phyloP scores from a whole-genome alignment of 2,113 vertebrate genomes.

The Emydura subglobosa region DNA sequence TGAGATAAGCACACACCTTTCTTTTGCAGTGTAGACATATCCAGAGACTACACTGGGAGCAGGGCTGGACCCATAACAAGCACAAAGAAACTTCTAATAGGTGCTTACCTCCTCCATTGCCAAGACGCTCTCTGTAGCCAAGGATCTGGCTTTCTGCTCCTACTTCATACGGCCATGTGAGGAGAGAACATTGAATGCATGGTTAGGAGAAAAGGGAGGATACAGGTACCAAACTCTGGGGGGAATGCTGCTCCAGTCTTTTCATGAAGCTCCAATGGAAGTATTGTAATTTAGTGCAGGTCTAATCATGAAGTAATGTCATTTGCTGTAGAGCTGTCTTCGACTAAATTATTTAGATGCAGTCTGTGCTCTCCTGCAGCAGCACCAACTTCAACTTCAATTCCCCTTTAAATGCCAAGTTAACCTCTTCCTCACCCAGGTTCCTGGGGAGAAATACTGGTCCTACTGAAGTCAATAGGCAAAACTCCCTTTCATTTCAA shows the following conservation, averaged over 20 bases:
- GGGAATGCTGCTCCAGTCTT: not conserved
- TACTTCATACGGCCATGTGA: not conserved
- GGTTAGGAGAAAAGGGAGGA: not conserved
- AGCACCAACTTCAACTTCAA: not conserved
- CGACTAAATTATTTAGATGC: accelerated
- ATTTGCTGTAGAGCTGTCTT: not conserved
- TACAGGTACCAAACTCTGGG: not conserved
- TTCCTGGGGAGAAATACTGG: accelerated
- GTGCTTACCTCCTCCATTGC: not conserved
- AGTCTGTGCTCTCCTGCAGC: not conserved
- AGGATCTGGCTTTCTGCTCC: not conserved
- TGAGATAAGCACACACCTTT: not conserved
- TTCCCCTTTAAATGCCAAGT: accelerated
- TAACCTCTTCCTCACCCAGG: not conserved
- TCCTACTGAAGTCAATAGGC: not conserved
- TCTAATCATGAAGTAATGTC: not conserved
- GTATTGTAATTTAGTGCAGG: not conserved
- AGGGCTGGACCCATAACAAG: accelerated
- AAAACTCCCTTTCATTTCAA: not conserved
- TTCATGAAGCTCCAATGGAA: accelerated
- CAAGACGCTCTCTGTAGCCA: not conserved
- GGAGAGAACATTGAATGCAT: accelerated
- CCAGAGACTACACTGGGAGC: not conserved
- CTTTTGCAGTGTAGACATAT: not conserved
- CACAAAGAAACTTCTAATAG: not conserved